Evolutionary conservation across 2,797 vertebrate genomes (phyloP), one percentile per base, ranked within the genome.

Genomic region (Decapterus maruadsi): DNA sequence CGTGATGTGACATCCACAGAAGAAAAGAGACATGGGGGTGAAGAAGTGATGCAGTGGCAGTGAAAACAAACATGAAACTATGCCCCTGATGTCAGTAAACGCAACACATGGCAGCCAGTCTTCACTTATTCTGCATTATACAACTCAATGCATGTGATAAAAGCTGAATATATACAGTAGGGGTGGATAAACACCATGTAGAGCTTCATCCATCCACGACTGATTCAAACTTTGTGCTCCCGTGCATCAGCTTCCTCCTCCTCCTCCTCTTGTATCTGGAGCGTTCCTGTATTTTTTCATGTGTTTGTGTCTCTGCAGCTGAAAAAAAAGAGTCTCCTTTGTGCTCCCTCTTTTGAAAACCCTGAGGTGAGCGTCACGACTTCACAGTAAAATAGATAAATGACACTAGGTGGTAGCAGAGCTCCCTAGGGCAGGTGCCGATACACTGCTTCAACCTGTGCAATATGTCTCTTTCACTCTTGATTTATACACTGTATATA

Each of bases 341-440:
- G 70, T 67, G 53, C 77, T 61, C 43, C 54, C 50, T 4, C 31
- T 34, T 22, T 19, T 26, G 51, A 78, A 61, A 73, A 59, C 68
- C 85, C 68, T 1, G 68, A 77, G 78, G 79, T 66, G 70, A 81
- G 67, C 40, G 2, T 79, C 78, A 56, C 8, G 20, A 46, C 69
- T 67, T 86, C n/a, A 53, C 74, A 69, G 61, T 85, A 78, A 74
- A 90, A 51, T 81, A 86, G 84, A 87, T 87, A 78, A 87, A 90
- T 91, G 85, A 90, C 90, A 93, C 89, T 92, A 93, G 93, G 82
- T 90, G 92, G 90, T 90, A 90, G 91, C 88, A 93, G 90, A 89
- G 87, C 71, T 91, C 89, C 86, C 88, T 2, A 6, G 75, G 87
- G 85, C 77, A 66, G 73, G 54, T 77, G 71, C 64, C 50, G 48